phyloP scores from a whole-genome alignment of 2,113 vertebrate species.

The Grammomys surdaster region DNA sequence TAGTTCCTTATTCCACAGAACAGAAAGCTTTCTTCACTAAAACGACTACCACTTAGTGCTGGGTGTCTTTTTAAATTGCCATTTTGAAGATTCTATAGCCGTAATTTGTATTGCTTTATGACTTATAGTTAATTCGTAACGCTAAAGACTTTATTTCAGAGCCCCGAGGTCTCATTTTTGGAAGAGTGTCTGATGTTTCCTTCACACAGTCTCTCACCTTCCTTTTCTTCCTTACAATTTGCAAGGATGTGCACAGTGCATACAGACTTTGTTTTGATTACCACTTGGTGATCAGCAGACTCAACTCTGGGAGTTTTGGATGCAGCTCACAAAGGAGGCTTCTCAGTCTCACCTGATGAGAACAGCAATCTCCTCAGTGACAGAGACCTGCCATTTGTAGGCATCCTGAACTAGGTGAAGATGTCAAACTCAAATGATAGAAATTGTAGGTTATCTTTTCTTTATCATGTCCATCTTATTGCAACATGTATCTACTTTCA shows the following conservation, averaged over 20 bases:
- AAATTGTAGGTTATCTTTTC: neutral
- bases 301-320: neutral
- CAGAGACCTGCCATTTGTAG: neutral
- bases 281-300: neutral
- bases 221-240: neutral
- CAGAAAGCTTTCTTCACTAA: conserved; percentile 35
- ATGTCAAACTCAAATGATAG: neutral
- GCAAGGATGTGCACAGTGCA: neutral
- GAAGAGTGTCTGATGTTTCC: neutral
- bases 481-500: neutral
- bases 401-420: no score
- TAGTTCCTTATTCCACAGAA: conserved; percentile 18
- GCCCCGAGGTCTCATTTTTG: neutral
- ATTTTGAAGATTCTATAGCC: conserved; percentile 43
- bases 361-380: neutral
- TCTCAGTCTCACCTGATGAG: neutral
- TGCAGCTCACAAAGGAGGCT: neutral
- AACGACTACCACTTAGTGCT: neutral
- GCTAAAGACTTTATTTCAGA: conserved; percentile 52
- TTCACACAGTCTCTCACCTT: neutral
- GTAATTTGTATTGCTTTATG: conserved; percentile 40
- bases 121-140: conserved; percentile 44
- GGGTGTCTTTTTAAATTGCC: conserved; percentile 45
- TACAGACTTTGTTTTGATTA: neutral
- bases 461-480: neutral